phyloP scores from a whole-genome alignment of 1,140 invertebrate species.

The Drosophila micromelanica region DNA sequence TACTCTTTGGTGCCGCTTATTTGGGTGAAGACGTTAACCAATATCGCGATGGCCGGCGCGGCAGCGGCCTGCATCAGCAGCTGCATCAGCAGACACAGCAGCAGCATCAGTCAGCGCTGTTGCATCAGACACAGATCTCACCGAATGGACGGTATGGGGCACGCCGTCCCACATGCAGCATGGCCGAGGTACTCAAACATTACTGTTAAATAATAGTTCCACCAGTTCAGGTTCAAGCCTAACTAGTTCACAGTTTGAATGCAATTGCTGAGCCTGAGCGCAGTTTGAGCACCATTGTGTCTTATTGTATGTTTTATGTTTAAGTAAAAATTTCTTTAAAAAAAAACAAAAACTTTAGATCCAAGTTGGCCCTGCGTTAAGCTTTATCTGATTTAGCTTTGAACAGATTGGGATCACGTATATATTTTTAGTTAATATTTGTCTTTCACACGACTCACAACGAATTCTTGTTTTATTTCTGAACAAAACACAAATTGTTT shows the following conservation, averaged over 20 bases:
- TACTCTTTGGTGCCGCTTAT: conserved; percentile 82
- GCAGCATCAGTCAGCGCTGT: conserved; percentile 40
- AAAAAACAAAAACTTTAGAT: background rate
- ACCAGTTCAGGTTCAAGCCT: background rate
- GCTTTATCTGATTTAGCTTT: background rate
- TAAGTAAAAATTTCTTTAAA: background rate
- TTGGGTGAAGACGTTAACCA: conserved; percentile 70
- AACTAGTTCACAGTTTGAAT: background rate
- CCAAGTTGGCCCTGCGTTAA: background rate
- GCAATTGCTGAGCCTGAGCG: too few relatives aligned
- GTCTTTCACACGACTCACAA: conserved; percentile 47
- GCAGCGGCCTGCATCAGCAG: conserved; percentile 23
- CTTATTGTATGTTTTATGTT: background rate
- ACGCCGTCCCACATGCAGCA: conserved; percentile 87
- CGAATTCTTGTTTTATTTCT: conserved; percentile 36
- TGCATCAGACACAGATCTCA: conserved; percentile 78
- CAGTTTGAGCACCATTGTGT: background rate
- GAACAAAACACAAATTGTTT: conserved; percentile 33
- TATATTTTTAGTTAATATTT: conserved; percentile 57
- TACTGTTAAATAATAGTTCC: too few relatives aligned
- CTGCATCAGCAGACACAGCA: conserved; percentile 22
- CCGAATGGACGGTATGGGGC: conserved; percentile 87
- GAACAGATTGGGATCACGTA: background rate
- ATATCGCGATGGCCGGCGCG: conserved; percentile 45
- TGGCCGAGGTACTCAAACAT: conserved; percentile 87